These are phyloP conservation scores for Himalopsyche phryganea DNA, from an alignment of 1,140 invertebrate species.

Conservation along the genomic window DNA sequence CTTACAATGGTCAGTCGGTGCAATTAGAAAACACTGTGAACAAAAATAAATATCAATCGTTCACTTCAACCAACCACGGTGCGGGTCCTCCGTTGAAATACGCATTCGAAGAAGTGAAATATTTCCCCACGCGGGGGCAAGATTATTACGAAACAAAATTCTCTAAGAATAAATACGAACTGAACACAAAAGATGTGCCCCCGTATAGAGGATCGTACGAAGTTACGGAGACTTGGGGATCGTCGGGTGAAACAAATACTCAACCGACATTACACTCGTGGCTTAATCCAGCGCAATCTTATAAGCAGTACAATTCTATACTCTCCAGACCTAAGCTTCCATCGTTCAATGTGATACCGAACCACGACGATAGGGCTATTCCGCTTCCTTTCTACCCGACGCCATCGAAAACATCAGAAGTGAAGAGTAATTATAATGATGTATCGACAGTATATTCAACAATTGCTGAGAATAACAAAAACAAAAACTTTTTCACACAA, in stretches of 20 bases:
- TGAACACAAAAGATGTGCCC: conserved; percentile 25
- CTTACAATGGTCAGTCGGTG: conserved; percentile 7
- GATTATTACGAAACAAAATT: conserved; percentile 28
- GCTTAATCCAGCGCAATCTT: conserved; percentile 28
- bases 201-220: conserved; percentile 41
- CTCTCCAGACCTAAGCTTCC: conserved; percentile 25
- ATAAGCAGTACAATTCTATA: conserved; percentile 20
- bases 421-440: background rate
- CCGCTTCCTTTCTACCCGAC: conserved; percentile 18
- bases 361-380: conserved; percentile 22
- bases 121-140: conserved; percentile 24
- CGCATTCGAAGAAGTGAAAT: conserved; percentile 21
- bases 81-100: conserved; percentile 7
- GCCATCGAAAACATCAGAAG: conserved; percentile 3
- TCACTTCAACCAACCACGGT: conserved; percentile 6
- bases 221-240: conserved; percentile 45
- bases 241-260: conserved; percentile 29
- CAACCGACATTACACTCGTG: conserved; percentile 32
- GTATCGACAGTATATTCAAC: conserved; percentile 28
- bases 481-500: conserved; percentile 16
- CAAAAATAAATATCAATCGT: conserved; percentile 23
- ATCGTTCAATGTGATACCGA: conserved; percentile 10
- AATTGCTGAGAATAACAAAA: conserved; percentile 20
- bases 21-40: conserved; percentile 7
- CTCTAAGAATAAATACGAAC: conserved; percentile 13